Evolutionary conservation across 2,888 invertebrate genomes (phyloP).

Genomic region (Cyrtodaria siliqua): DNA sequence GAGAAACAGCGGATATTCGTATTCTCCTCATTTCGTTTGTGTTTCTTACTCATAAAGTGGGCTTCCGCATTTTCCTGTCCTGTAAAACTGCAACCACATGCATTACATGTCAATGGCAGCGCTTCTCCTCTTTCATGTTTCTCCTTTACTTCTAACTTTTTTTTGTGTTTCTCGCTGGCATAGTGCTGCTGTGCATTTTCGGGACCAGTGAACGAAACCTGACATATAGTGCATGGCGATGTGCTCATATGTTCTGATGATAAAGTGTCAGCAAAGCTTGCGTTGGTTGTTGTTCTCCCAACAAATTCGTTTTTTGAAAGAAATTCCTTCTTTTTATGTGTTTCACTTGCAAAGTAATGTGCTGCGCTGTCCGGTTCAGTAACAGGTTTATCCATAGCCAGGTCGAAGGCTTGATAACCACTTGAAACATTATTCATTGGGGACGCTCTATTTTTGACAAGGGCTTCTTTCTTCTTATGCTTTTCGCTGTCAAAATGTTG

Average conservation of each 20-base stretch:
- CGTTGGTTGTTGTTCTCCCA: too few species aligned
- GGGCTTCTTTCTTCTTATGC: too few species aligned
- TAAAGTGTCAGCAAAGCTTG: too few species aligned
- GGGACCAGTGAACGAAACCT: constrained; percentile 31
- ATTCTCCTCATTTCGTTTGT: constrained; percentile 59
- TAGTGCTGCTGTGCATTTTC: constrained; percentile 73
- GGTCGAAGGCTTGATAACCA: too few species aligned
- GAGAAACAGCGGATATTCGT: constrained; percentile 3
- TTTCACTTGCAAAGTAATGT: too few species aligned
- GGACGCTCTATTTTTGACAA: neutral
- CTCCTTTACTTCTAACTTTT: constrained; percentile 29
- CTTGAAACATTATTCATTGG: too few species aligned
- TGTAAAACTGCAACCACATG: constrained; percentile 51
- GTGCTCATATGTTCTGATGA: neutral
- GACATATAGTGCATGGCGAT: constrained; percentile 16
- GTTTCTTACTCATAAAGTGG: constrained; percentile 68
- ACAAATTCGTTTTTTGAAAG: neutral
- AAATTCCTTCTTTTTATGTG: neutral
- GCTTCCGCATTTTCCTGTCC: constrained; percentile 59
- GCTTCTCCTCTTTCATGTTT: constrained; percentile 18
- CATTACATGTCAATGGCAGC: constrained; percentile 34
- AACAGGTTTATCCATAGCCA: too few species aligned
- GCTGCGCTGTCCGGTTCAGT: too few species aligned
- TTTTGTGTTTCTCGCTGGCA: constrained; percentile 69
- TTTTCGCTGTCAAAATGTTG: neutral